Evolutionary conservation across 2,888 invertebrate species (phyloP), one percentile per base, ranked within the genome.

Genomic region (Thera britannica): DNA sequence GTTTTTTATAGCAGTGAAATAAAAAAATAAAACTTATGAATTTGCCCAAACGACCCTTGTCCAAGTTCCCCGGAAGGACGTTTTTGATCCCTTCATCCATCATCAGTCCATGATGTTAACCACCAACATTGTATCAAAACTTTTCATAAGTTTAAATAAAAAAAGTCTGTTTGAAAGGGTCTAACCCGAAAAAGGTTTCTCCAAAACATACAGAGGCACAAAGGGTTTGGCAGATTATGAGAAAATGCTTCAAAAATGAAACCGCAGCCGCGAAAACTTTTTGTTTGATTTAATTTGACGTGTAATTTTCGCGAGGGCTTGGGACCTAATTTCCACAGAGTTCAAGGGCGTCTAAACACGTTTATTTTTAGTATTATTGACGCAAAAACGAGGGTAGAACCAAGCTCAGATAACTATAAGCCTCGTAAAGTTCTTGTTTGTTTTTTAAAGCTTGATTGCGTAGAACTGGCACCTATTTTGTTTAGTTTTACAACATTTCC

Each of bases 201-300:
- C 66, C 66, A 70, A 70, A 70, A 70, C 66, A 71, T 46, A 67
- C 65, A 66, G 46, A 8, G 34, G 62, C 61, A 62, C 73, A 73
- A 75, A 73, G 70, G 70, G 70, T 44, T 58, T 48, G 64, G 60
- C 67, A 70, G 72, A 71, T 73, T 72, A 75, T 66, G 70, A 67
- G 71, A 68, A 68, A 71, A 75, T 72, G 75, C 71, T 73, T 67
- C 68, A 71, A 71, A 72, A 73, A 72, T 73, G 68, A 73, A 73
- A 72, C 75, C 73, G 60, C 58, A 52, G 54, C 65, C 66, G 66
- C 67, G 44, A 68, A 72, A 73, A 72, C 67, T 72, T 68, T 60
- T 61, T 73, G 65, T 68, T 68, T 73, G 71, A 68, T 75, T 70
- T 75, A 67, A 69, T 72, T 70, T 54, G 61, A 62, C 69, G 72